These are phyloP conservation scores for Notoglanidium macrostoma DNA, from an alignment of 2,797 vertebrate genomes.

Conservation along the genomic window DNA sequence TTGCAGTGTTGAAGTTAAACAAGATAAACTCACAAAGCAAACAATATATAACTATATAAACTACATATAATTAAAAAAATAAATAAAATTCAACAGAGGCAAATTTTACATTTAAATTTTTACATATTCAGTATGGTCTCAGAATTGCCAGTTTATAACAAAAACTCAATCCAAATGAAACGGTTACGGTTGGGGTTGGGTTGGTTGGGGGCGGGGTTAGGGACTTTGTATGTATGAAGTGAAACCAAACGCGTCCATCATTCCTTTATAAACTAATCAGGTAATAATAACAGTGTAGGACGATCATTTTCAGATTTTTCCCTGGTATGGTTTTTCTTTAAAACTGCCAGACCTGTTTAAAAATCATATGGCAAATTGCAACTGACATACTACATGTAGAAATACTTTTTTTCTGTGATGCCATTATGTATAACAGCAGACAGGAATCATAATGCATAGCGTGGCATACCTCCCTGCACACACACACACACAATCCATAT, in stretches of 20 bases:
- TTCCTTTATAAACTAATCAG: not conserved
- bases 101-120: too few species aligned
- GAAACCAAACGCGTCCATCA: not conserved
- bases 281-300: not conserved
- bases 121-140: not conserved
- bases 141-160: not conserved
- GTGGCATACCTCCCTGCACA: not conserved
- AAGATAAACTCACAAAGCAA: too few species aligned
- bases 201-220: not conserved
- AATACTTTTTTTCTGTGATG: not conserved
- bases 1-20: not conserved
- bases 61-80: too few species aligned
- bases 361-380: not conserved
- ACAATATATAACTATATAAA: too few species aligned
- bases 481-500: not conserved
- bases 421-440: conserved; percentile 15
- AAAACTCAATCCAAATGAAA: not conserved
- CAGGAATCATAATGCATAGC: not conserved
- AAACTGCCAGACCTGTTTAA: not conserved
- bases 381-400: conserved; percentile 5
- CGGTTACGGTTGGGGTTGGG: not conserved
- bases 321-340: not conserved
- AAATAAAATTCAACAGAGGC: too few species aligned
- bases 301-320: not conserved
- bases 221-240: not conserved